Percentiles rank a stretch among this genome's conserved stretches.
These are phyloP conservation scores for Pangasianodon hypophthalmus DNA, from an alignment of 2,113 vertebrate species.

Conservation along the genomic window DNA sequence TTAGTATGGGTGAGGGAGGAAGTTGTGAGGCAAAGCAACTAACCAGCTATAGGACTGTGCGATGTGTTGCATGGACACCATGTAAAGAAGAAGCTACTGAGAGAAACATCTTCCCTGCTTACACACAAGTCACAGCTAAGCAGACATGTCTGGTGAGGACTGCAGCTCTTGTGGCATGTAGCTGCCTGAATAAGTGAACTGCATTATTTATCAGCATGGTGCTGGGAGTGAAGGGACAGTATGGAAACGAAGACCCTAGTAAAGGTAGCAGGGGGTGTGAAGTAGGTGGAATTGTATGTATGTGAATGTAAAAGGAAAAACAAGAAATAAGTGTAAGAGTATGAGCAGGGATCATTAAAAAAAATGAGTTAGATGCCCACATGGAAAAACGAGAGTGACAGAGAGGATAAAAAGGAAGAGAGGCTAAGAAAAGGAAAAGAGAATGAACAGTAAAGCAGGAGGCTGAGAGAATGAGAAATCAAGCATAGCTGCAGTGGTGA, in stretches of 20 bases:
- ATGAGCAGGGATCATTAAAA: neutral
- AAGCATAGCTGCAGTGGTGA: constrained; percentile 44
- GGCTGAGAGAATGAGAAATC: constrained; percentile 26
- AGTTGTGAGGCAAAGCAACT: neutral
- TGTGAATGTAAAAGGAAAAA: neutral
- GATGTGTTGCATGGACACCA: neutral
- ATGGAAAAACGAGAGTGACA: neutral
- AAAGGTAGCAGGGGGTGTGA: neutral
- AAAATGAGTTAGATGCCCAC: neutral
- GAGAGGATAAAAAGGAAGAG: neutral
- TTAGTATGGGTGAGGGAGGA: neutral
- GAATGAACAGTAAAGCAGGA: neutral
- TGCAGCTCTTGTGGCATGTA: neutral
- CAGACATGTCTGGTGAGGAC: constrained; percentile 5
- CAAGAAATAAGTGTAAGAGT: neutral
- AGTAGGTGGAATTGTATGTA: neutral
- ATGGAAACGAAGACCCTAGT: neutral
- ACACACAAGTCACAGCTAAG: neutral
- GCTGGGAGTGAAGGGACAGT: constrained; percentile 14
- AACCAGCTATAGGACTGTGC: neutral
- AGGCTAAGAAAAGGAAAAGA: neutral
- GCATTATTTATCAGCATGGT: constrained; percentile 31
- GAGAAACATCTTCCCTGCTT: neutral
- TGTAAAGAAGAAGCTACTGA: constrained; percentile 8
- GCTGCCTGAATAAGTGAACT: neutral